Conservation (phyloP, 2,888 invertebrate genomes). For the Punctoribates punctum region DNA sequence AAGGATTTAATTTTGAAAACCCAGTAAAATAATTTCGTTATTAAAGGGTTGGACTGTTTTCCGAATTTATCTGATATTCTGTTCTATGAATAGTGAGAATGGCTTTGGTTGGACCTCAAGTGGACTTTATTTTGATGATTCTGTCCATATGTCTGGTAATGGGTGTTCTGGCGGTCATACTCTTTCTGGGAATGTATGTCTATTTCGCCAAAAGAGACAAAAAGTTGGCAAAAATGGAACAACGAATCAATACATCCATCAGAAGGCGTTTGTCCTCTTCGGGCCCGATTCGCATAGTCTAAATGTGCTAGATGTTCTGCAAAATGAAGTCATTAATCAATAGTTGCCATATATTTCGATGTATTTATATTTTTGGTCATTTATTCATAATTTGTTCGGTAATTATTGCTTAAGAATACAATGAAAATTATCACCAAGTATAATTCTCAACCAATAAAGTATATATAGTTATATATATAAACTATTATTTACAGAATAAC, state of each 20-base stretch:
- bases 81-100: not conserved
- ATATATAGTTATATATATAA: not conserved
- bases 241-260: not conserved
- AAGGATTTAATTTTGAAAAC: too few relatives aligned
- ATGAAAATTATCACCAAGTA: not conserved
- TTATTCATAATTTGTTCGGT: conserved; percentile 7
- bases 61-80: too few relatives aligned
- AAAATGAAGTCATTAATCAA: not conserved
- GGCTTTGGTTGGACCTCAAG: not conserved
- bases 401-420: conserved; percentile 15
- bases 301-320: not conserved
- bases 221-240: not conserved
- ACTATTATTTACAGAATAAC: not conserved
- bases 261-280: not conserved
- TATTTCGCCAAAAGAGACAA: conserved; percentile 27
- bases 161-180: not conserved
- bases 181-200: conserved; percentile 34
- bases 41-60: too few relatives aligned
- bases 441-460: not conserved
- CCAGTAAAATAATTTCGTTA: too few relatives aligned
- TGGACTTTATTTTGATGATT: conserved; percentile 4
- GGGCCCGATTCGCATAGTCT: not conserved
- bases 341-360: not conserved
- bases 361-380: conserved; percentile 1
- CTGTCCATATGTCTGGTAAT: conserved; percentile 8